Evolutionary conservation across 2,797 vertebrate species (phyloP), one percentile per base, ranked within the genome.

Genomic region (Poeciliopsis gracilis): DNA sequence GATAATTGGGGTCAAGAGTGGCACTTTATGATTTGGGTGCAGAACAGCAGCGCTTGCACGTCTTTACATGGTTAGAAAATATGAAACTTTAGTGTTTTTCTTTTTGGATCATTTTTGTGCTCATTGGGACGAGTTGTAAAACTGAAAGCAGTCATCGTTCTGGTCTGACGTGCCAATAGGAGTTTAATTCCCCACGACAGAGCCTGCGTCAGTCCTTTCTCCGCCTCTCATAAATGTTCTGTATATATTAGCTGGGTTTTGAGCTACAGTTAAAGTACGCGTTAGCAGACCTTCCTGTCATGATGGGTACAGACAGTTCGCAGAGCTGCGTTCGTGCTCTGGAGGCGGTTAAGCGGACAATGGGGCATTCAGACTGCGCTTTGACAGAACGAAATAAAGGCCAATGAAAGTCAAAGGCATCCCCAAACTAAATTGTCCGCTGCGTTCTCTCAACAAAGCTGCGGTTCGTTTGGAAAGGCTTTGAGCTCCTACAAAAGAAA

Each of bases 361-460:
- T 89, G 86, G 77, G 36, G 47, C 47, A 82, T 89, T 90, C 87
- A 78, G 63, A 15, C 30, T 69, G 72, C 67, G 87, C 85, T 91
- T 76, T 82, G 84, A 87, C 82, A 47, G 86, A 69, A 30, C 86
- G 85, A 89, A 91, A 88, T 88, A 73, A 85, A 78, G 73, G 77
- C 77, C 82, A 81, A 80, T 92, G 81, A 69, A 84, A 86, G 82
- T 85, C 86, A 78, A 83, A 82, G 76, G 75, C 74, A 46, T 78
- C 63, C 82, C 36, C 67, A n/a, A 74, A 76, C 79, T 76, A 72
- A 91, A 90, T 70, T 57, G 76, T 83, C 83, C 76, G 16, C 77
- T 76, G 43, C 80, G 79, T 88, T 80, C 59, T 9, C 78, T 78
- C 81, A 75, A 92, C 93, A 94, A 94, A 92, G 91, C 88, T 80